Percentiles rank a stretch among this genome's conserved stretches.
Evolutionary conservation across 2,888 invertebrate species (phyloP).

Genomic region (Saturnia japonica): DNA sequence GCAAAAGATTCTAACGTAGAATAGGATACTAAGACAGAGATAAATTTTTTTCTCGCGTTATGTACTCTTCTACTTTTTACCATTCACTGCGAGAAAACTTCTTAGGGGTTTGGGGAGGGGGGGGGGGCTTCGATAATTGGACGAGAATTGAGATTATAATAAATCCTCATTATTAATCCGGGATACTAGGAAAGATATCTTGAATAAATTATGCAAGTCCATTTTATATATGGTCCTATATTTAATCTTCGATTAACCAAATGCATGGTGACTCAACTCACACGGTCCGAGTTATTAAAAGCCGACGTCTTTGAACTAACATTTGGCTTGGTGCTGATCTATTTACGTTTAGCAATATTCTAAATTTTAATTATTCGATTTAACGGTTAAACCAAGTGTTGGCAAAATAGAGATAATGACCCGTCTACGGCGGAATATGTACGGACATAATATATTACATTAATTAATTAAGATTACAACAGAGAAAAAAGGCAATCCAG

Average conservation of each 20-base stretch:
- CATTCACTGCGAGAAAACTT: no score
- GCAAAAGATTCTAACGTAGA: no score
- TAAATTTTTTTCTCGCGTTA: no score
- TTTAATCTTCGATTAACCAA: conserved; percentile 75
- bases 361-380: conserved; percentile 38
- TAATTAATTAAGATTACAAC: no score
- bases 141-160: no score
- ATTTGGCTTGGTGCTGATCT: conserved; percentile 60
- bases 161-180: not conserved
- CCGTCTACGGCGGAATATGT: not conserved
- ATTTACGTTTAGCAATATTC: conserved; percentile 48
- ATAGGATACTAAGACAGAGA: no score
- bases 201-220: conserved; percentile 23
- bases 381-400: not conserved
- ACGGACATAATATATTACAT: no score
- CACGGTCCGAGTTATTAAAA: conserved; percentile 60
- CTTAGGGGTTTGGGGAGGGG: no score
- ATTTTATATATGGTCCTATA: conserved; percentile 44
- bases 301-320: conserved; percentile 63
- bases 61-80: no score
- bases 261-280: conserved; percentile 75
- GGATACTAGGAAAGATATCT: conserved; percentile 12
- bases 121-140: no score
- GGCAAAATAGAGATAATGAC: not conserved
- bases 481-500: no score